Conservation (phyloP, 2,888 invertebrate species). For the Seira sanloemensis region DNA sequence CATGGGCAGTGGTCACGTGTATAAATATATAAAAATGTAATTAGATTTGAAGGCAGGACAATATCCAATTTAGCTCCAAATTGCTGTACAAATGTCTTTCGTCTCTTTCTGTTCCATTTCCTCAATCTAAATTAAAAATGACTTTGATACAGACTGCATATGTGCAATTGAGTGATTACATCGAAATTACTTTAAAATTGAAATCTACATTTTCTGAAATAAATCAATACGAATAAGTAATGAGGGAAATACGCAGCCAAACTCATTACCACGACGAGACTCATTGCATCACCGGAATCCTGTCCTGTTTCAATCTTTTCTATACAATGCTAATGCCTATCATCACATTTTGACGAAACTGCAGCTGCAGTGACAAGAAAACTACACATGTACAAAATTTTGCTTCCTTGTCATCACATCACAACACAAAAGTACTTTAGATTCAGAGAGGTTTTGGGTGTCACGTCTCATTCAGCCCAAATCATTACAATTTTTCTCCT, state of each 20-base stretch:
- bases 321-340: too few species aligned
- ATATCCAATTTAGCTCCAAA: background rate
- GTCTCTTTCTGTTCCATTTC: background rate
- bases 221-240: background rate
- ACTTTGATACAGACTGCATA: too few species aligned
- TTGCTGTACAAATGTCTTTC: background rate
- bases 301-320: too few species aligned
- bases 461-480: too few species aligned
- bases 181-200: background rate
- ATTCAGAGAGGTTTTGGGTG: background rate
- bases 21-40: slow-evolving; percentile 9
- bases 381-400: background rate
- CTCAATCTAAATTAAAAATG: background rate
- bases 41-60: background rate
- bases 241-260: too few species aligned
- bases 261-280: too few species aligned
- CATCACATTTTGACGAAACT: background rate
- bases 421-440: background rate
- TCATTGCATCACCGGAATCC: too few species aligned
- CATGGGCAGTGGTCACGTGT: background rate
- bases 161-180: background rate
- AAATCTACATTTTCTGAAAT: background rate
- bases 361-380: background rate
- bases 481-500: too few species aligned
- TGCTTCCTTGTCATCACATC: background rate